Conservation (phyloP, 2,797 vertebrate genomes). For the Pachyuromys duprasi region DNA sequence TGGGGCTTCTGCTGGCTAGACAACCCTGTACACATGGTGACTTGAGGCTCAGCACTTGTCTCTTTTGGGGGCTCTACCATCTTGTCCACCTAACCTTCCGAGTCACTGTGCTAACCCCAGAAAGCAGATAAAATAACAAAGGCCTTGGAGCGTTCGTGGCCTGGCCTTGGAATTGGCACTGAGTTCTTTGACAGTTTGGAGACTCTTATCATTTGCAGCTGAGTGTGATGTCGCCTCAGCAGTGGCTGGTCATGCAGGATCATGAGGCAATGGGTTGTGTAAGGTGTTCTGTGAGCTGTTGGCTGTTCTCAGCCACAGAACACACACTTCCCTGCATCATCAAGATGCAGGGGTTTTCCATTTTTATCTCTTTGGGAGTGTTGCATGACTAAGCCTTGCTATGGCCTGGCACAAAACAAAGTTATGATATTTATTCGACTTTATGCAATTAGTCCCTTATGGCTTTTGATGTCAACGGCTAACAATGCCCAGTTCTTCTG, state of each 20-base stretch:
- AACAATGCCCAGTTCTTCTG: conserved; percentile 64
- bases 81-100: background rate
- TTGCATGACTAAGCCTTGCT: background rate
- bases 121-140: background rate
- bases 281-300: background rate
- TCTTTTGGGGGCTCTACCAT: background rate
- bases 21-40: background rate
- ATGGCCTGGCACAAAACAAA: conserved; percentile 35
- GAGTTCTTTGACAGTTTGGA: background rate
- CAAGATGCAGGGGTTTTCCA: background rate
- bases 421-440: conserved; percentile 55
- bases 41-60: background rate
- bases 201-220: background rate
- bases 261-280: background rate
- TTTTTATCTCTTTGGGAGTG: background rate
- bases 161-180: background rate
- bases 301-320: background rate
- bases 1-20: background rate
- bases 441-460: conserved; percentile 59
- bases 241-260: background rate
- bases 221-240: background rate
- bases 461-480: conserved; percentile 64
- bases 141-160: background rate
- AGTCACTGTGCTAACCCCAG: background rate
- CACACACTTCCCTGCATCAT: background rate